A percentile compares a stretch with the other conserved stretches of the same genome.
These are phyloP conservation scores for Alviniconcha strummeri DNA, from an alignment of 2,888 invertebrate genomes.

Conservation along the genomic window DNA sequence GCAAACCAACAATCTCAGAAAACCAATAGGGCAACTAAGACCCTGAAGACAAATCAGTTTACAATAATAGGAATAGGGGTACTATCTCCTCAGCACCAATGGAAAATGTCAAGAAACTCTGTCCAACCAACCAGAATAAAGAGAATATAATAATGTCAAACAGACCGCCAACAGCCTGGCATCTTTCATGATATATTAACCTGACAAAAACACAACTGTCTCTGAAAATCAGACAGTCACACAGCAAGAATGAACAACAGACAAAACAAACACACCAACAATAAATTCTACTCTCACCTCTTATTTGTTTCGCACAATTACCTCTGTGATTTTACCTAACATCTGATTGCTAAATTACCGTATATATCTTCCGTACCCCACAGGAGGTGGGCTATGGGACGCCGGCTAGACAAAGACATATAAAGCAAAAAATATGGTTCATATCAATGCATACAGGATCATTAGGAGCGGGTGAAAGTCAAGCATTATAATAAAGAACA, in stretches of 20 bases:
- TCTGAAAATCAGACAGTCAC: conserved; percentile 14
- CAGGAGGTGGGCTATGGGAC: conserved; percentile 30
- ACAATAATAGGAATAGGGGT: too few species aligned
- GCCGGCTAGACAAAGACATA: conserved; percentile 32
- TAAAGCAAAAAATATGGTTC: conserved; percentile 33
- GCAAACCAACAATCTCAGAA: too few species aligned
- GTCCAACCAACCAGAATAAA: too few species aligned
- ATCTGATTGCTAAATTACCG: conserved; percentile 23
- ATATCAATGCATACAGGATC: conserved; percentile 22
- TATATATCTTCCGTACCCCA: conserved; percentile 31
- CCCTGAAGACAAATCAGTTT: too few species aligned
- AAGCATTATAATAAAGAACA: conserved; percentile 15
- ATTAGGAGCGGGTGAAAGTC: conserved; percentile 25
- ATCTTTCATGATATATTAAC: conserved; percentile 3
- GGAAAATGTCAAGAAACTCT: too few species aligned
- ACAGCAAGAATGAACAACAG: neutral
- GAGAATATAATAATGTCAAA: neutral
- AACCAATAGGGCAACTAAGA: too few species aligned
- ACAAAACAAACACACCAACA: conserved; percentile 1
- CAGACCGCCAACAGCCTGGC: conserved; percentile 15
- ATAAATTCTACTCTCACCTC: conserved; percentile 21
- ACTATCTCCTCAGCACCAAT: too few species aligned
- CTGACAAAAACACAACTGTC: neutral
- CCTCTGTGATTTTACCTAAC: conserved; percentile 18
- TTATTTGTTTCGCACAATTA: neutral